Conservation (phyloP, 2,797 vertebrate species). For the Atherinosoma microstoma region DNA sequence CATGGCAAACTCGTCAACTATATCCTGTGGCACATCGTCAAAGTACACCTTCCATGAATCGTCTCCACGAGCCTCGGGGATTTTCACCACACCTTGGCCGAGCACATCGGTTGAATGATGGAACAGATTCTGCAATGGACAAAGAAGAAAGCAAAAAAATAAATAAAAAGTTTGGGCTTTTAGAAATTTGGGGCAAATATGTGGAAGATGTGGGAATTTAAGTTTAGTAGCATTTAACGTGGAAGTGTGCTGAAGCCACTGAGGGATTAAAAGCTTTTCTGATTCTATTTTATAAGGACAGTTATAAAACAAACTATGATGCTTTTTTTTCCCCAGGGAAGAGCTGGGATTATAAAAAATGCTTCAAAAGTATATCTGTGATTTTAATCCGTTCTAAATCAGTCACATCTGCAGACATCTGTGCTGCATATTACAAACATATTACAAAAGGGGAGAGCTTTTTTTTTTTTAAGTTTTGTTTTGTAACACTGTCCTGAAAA, state of each 20-base stretch:
- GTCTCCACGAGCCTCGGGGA: slow-evolving; percentile 94
- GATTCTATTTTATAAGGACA: background rate
- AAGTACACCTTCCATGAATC: slow-evolving; percentile 98
- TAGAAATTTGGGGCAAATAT: background rate
- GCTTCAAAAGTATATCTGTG: background rate
- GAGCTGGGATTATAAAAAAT: slow-evolving; percentile 8
- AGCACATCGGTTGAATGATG: slow-evolving; percentile 94
- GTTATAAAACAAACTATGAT: slow-evolving; percentile 5
- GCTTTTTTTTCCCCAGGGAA: background rate
- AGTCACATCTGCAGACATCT: background rate
- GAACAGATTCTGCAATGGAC: slow-evolving; percentile 90
- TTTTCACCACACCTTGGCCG: slow-evolving; percentile 90
- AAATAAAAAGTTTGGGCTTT: background rate
- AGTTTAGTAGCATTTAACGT: background rate
- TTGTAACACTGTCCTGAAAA: too few species aligned
- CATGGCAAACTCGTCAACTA: slow-evolving; percentile 99
- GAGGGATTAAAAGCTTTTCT: slow-evolving; percentile 3
- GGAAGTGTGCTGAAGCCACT: background rate
- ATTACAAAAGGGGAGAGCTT: background rate
- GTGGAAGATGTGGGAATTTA: background rate
- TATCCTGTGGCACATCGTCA: slow-evolving; percentile 95
- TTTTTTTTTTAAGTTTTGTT: too few species aligned
- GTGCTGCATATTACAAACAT: background rate
- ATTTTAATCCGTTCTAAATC: slow-evolving; percentile 25
- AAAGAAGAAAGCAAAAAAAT: background rate